Evolutionary conservation across 2,797 vertebrate genomes (phyloP), one percentile per base, ranked within the genome.

Genomic region (Trematomus bernacchii): DNA sequence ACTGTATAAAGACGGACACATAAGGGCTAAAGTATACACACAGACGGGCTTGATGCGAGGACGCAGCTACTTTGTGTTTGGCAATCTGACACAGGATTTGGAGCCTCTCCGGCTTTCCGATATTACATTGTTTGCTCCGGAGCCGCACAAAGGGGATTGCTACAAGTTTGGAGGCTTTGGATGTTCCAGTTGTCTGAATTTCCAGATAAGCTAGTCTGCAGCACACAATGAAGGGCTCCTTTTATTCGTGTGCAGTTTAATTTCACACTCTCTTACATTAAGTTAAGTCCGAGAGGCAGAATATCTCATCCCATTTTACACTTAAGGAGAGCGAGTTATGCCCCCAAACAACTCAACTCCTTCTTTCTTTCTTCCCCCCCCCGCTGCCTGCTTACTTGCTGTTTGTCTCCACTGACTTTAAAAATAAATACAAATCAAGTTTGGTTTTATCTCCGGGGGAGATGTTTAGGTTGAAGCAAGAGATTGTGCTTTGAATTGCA

Each of bases 381-480:
- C 52, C 64, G 60, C 76, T 54, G 33, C 47, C 67, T 43, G 70
- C 75, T 71, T 87, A 62, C 77, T 84, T 73, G 72, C 51, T 65
- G 50, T 85, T 83, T 71, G 71, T 71, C 79, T 77, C 73, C 42
- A 5, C 48, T 66, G 84, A 85, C 80, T 76, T 75, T 88, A 93
- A 94, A 94, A 96, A 95, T 95, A 95, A 96, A 96, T 92, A 95
- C 91, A 93, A 93, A 96, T 94, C 94, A 93, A 93, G 93, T 94
- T 93, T 83, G 92, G 92, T 60, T 94, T 94, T 95, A 96, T 96
- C 96, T 95, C 95, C 87, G 87, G 89, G 88, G 91, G 85, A 74
- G 93, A 53, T 87, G 93, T 95, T 93, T 91, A 92, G 93, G 94
- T 95, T 93, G 95, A 92, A 67, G 59, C 51, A 23, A 48, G 63